These are phyloP conservation scores for Cryptocephalus moraei DNA, from an alignment of 2,888 invertebrate genomes.

Conservation along the genomic window DNA sequence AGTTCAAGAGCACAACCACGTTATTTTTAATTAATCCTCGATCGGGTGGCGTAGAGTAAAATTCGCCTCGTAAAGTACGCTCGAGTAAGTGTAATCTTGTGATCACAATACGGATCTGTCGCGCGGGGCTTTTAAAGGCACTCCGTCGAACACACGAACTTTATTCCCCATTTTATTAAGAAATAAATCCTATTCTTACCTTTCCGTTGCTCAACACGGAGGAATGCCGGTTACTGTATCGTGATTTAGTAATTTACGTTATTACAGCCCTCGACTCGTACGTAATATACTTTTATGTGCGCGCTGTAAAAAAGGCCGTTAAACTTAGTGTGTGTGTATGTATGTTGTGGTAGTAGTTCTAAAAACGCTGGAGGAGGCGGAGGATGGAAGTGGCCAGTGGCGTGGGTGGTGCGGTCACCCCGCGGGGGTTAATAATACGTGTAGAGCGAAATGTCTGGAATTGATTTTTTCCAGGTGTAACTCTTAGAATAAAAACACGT, in stretches of 20 bases:
- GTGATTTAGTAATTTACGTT: conserved; percentile 10
- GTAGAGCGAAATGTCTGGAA: background rate
- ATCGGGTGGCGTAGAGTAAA: too few relatives aligned
- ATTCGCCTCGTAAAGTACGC: too few relatives aligned
- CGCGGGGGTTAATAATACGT: conserved; percentile 10
- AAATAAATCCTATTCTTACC: too few relatives aligned
- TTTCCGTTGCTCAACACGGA: too few relatives aligned
- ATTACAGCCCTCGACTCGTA: conserved; percentile 9
- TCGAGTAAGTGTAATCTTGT: too few relatives aligned
- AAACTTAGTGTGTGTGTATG: conserved; percentile 15
- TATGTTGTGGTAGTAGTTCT: conserved; percentile 9
- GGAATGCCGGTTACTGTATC: background rate
- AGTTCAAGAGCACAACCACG: too few relatives aligned
- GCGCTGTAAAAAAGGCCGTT: conserved; percentile 14
- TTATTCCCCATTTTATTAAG: too few relatives aligned
- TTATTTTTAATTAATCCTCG: too few relatives aligned
- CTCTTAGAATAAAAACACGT: conserved; percentile 21
- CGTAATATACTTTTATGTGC: conserved; percentile 17
- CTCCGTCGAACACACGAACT: too few relatives aligned
- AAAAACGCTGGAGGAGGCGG: background rate
- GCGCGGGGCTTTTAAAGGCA: too few relatives aligned
- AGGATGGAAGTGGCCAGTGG: background rate
- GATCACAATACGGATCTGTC: too few relatives aligned
- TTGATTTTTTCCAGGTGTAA: conserved; percentile 28
- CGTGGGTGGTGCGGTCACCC: conserved; percentile 2